Percentiles rank a stretch among this genome's conserved stretches.
Conservation (phyloP, 2,797 vertebrate species). For the Onychomys arenicola region DNA sequence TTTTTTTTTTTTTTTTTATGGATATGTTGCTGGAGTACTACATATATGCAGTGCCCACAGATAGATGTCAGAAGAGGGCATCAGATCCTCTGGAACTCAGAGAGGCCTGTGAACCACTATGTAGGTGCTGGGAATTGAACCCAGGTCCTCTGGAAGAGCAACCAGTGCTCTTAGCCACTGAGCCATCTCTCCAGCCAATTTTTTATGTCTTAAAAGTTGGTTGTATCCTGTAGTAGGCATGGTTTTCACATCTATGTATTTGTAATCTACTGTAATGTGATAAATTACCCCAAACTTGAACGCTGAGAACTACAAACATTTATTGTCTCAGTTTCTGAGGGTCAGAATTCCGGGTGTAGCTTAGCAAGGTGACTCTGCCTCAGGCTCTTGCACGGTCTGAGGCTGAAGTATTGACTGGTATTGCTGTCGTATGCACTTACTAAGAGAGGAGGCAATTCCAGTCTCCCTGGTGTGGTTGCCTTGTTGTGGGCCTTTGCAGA, state of each 20-base stretch:
- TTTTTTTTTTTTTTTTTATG: background rate
- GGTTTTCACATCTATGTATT: constrained; percentile 38
- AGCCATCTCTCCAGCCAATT: background rate
- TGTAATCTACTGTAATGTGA: constrained; percentile 31
- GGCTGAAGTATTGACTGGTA: background rate
- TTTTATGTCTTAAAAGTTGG: constrained; percentile 44
- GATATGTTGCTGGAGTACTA: background rate
- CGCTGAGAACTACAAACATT: background rate
- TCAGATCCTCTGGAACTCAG: background rate
- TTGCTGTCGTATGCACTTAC: background rate
- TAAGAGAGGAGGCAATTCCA: background rate
- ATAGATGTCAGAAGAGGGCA: background rate
- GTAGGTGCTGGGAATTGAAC: background rate
- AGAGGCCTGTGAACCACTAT: background rate
- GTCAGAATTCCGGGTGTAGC: background rate
- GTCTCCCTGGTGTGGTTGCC: background rate
- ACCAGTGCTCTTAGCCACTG: background rate
- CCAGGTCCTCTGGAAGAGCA: background rate
- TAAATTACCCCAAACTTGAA: constrained; percentile 36
- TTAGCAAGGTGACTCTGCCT: background rate
- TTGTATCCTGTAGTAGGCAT: background rate
- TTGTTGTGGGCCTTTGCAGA: constrained; percentile 4
- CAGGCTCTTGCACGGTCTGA: background rate
- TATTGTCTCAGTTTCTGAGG: constrained; percentile 29
- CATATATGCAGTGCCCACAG: background rate